These are phyloP conservation scores for Perdita meconis DNA, from an alignment of 2,888 invertebrate species.

Conservation along the genomic window DNA sequence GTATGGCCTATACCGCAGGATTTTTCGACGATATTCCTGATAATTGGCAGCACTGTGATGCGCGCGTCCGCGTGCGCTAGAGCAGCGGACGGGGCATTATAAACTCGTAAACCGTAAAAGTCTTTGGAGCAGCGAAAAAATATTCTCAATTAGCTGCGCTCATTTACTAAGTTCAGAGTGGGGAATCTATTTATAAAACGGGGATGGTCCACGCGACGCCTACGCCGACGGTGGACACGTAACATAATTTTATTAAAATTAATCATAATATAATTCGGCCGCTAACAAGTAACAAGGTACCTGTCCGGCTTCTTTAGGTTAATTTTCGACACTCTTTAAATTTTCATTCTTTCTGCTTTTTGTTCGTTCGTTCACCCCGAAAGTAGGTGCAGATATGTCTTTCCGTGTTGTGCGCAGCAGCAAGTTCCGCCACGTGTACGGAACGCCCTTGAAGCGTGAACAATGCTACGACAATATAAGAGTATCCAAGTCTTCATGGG, in stretches of 20 bases:
- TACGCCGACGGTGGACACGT: conserved; percentile 80
- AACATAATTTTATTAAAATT: conserved; percentile 79
- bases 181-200: conserved; percentile 81
- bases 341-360: conserved; percentile 13
- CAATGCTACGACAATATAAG: conserved; percentile 99
- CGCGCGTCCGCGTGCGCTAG: background rate
- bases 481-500: conserved; percentile 99
- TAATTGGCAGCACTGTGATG: conserved; percentile 53
- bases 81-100: conserved; percentile 9
- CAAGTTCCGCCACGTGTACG: conserved; percentile 98
- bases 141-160: conserved; percentile 77
- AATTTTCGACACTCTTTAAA: conserved; percentile 32
- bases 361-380: conserved; percentile 22
- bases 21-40: conserved; percentile 37
- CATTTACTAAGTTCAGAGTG: conserved; percentile 69
- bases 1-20: conserved; percentile 51
- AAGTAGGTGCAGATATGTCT: conserved; percentile 88
- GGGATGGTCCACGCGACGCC: conserved; percentile 83
- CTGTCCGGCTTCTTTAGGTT: conserved; percentile 47
- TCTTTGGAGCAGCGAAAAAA: conserved; percentile 77
- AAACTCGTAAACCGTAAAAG: conserved; percentile 55
- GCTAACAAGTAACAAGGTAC: conserved; percentile 32
- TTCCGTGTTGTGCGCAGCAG: conserved; percentile 98
- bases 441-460: conserved; percentile 96
- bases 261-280: conserved; percentile 63